Percentiles rank a stretch among this genome's conserved stretches.
Evolutionary conservation across 2,888 invertebrate genomes (phyloP).

Genomic region (Drosophila formosana): DNA sequence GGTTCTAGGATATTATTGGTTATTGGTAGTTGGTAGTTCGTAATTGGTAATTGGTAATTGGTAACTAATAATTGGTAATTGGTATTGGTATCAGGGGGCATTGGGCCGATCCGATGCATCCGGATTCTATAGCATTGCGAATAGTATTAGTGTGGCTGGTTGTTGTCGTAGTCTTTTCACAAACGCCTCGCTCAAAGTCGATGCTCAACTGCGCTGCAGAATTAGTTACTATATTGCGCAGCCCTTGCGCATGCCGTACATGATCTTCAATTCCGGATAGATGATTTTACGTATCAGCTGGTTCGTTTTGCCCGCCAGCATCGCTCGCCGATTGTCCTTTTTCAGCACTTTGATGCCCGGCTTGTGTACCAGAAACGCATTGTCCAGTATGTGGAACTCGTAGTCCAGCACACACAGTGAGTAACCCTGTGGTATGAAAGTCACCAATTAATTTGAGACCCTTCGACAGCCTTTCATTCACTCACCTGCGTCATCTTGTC

Average conservation of each 20-base stretch:
- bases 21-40: slow-evolving; percentile 17
- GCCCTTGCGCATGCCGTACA: slow-evolving; percentile 92
- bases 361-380: slow-evolving; percentile 96
- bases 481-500: slow-evolving; percentile 98
- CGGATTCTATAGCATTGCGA: slow-evolving; percentile 66
- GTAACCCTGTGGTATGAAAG: slow-evolving; percentile 89
- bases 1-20: slow-evolving; percentile 25
- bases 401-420: slow-evolving; percentile 95
- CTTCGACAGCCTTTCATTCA: background rate
- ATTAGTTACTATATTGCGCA: slow-evolving; percentile 90
- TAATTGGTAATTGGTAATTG: slow-evolving; percentile 17
- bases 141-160: slow-evolving; percentile 59
- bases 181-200: slow-evolving; percentile 50
- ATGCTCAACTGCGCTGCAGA: slow-evolving; percentile 68
- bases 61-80: slow-evolving; percentile 17
- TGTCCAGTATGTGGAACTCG: slow-evolving; percentile 96
- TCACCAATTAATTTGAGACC: background rate
- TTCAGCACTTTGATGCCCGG: slow-evolving; percentile 95
- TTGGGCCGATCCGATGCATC: slow-evolving; percentile 7
- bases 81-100: slow-evolving; percentile 18
- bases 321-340: slow-evolving; percentile 91
- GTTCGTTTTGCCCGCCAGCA: slow-evolving; percentile 91
- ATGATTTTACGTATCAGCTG: slow-evolving; percentile 92
- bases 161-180: slow-evolving; percentile 59
- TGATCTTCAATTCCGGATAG: slow-evolving; percentile 93